Conservation (phyloP, 2,888 invertebrate species). For the Pegoplata infirma region DNA sequence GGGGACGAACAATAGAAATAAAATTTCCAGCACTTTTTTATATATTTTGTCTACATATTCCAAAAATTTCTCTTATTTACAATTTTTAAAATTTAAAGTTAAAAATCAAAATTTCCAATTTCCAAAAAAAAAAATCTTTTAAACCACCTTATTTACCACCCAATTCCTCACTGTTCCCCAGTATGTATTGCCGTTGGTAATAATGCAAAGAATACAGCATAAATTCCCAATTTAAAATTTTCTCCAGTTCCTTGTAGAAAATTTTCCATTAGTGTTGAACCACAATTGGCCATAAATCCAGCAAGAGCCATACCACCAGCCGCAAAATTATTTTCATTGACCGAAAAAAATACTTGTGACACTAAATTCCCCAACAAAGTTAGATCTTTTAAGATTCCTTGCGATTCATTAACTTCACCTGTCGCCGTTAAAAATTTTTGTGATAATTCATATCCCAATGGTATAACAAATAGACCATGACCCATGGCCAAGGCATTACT, state of each 20-base stretch:
- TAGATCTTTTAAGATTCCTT: slow-evolving; percentile 64
- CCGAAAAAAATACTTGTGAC: slow-evolving; percentile 66
- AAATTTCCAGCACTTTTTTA: too few relatives aligned
- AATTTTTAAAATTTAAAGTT: too few relatives aligned
- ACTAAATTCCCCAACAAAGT: slow-evolving; percentile 69
- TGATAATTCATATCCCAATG: slow-evolving; percentile 67
- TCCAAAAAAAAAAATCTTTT: too few relatives aligned
- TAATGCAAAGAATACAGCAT: slow-evolving; percentile 62
- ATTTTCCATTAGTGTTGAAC: slow-evolving; percentile 63
- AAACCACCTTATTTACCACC: too few relatives aligned
- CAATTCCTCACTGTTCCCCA: too few relatives aligned
- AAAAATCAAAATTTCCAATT: too few relatives aligned
- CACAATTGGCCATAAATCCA: slow-evolving; percentile 65
- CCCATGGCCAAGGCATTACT: slow-evolving; percentile 67
- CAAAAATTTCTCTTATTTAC: too few relatives aligned
- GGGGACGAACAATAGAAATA: too few relatives aligned
- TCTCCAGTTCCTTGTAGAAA: slow-evolving; percentile 62
- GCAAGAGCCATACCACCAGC: slow-evolving; percentile 66
- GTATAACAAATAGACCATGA: slow-evolving; percentile 69
- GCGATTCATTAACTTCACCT: slow-evolving; percentile 61
- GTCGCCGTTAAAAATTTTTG: slow-evolving; percentile 62
- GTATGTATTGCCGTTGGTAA: slow-evolving; percentile 45
- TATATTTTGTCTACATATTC: too few relatives aligned
- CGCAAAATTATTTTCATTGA: slow-evolving; percentile 58
- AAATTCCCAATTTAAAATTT: slow-evolving; percentile 64